A percentile compares a stretch with the other conserved stretches of the same genome.
Conservation (phyloP, 2,797 vertebrate species). For the Sebastes matsubarae region DNA sequence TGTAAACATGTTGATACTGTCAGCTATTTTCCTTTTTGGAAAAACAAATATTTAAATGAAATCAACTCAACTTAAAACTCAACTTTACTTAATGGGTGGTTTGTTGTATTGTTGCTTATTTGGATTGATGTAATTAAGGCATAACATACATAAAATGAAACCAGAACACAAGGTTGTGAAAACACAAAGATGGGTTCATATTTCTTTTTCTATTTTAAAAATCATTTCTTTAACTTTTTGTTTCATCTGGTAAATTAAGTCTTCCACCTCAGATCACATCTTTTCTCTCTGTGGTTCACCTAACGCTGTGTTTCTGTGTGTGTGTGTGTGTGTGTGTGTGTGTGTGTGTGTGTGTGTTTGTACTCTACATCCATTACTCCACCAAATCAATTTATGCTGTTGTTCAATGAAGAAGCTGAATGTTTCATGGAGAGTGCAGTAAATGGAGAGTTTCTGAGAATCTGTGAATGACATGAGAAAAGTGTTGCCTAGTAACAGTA, state of each 20-base stretch:
- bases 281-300: neutral
- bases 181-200: neutral
- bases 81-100: no score
- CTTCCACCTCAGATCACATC: neutral
- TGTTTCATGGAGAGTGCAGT: conserved; percentile 7
- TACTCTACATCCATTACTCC: conserved; percentile 1
- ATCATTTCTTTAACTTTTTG: neutral
- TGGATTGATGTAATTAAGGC: neutral
- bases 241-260: neutral
- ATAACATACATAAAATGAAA: neutral
- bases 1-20: neutral
- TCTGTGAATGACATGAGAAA: conserved; percentile 8
- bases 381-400: conserved; percentile 24
- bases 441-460: conserved; percentile 34
- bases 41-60: no score
- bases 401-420: conserved; percentile 78
- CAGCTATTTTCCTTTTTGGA: neutral
- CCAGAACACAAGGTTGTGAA: neutral
- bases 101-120: no score
- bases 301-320: neutral
- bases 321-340: neutral
- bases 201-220: neutral
- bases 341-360: neutral
- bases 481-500: conserved; percentile 4
- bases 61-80: no score